phyloP scores from a whole-genome alignment of 1,140 invertebrate genomes.

The Drosophila obscura region DNA sequence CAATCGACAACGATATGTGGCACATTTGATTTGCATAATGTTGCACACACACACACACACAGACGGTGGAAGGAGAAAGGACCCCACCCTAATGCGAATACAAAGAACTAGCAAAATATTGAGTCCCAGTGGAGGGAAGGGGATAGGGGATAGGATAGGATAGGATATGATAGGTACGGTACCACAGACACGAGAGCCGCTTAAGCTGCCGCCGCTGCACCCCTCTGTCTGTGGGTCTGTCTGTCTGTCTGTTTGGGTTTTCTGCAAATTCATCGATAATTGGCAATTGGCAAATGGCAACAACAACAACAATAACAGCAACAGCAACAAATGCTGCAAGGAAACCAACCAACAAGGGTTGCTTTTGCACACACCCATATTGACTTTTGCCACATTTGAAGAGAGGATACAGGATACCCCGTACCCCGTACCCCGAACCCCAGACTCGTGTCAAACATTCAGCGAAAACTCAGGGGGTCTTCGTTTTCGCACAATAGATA shows the following conservation, averaged over 20 bases:
- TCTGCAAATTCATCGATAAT: conserved; percentile 82
- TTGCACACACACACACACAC: conserved; percentile 47
- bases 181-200: conserved; percentile 47
- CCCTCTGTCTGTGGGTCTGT: conserved; percentile 7
- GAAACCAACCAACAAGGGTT: conserved; percentile 46
- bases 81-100: conserved; percentile 47
- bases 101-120: conserved; percentile 59
- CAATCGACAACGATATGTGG: conserved; percentile 77
- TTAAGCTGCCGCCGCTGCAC: conserved; percentile 65
- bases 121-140: conserved; percentile 26
- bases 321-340: conserved; percentile 10
- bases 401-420: conserved; percentile 17
- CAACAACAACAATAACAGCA: conserved; percentile 70
- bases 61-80: conserved; percentile 14
- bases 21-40: conserved; percentile 79
- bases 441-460: conserved; percentile 63
- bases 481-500: conserved; percentile 70
- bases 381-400: conserved; percentile 69
- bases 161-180: not conserved
- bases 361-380: conserved; percentile 33
- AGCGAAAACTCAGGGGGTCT: conserved; percentile 54
- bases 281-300: conserved; percentile 79
- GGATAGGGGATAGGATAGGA: not conserved
- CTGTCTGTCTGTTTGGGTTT: conserved; percentile 69
- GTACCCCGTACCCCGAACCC: conserved; percentile 22